Conservation (phyloP, 2,113 vertebrate genomes). For the Dromaius novaehollandiae region DNA sequence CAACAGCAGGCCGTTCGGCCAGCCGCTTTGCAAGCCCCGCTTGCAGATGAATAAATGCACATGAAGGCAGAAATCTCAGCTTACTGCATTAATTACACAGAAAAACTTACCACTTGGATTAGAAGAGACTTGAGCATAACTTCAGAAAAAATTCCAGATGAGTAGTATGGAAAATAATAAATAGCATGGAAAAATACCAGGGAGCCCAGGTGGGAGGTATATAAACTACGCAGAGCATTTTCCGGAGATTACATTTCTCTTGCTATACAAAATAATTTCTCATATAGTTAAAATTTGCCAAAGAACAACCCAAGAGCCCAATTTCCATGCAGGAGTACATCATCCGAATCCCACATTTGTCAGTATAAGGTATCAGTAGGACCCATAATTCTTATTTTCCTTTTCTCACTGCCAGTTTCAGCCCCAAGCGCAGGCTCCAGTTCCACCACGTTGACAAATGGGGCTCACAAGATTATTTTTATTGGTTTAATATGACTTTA, state of each 20-base stretch:
- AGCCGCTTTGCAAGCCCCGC: accelerated
- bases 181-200: too few relatives aligned
- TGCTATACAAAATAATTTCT: neutral
- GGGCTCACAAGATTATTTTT: neutral
- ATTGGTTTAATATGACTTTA: neutral
- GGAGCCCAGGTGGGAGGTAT: neutral
- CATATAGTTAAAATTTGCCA: neutral
- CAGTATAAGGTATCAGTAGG: neutral
- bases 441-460: neutral
- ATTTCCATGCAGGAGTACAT: neutral
- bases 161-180: too few relatives aligned
- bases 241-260: neutral
- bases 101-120: neutral
- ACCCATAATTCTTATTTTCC: neutral
- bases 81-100: neutral
- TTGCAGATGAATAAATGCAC: neutral
- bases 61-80: neutral
- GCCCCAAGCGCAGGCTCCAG: neutral
- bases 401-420: neutral
- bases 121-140: neutral
- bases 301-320: neutral
- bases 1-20: neutral
- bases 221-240: neutral
- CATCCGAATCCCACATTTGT: accelerated
- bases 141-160: neutral